Evolutionary conservation across 2,797 vertebrate species (phyloP).

Genomic region (Siniperca obscura): DNA sequence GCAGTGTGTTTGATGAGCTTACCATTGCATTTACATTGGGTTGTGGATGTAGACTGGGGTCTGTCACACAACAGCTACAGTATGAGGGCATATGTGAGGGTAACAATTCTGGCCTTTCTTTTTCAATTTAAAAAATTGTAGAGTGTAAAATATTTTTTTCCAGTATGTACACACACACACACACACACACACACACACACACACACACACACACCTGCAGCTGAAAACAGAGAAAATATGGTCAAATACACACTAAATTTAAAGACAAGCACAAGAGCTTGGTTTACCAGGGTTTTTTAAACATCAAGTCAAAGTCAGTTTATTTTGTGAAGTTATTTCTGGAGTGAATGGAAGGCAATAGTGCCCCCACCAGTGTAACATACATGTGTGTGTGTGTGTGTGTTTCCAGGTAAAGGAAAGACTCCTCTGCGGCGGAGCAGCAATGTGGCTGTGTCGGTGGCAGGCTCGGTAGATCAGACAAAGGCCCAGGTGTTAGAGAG

Average conservation of each 20-base stretch:
- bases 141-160: not conserved
- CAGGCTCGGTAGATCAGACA: not conserved
- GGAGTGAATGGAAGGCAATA: not conserved
- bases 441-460: slow-evolving; percentile 1
- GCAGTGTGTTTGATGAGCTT: slow-evolving; percentile 34
- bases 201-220: no score
- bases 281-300: no score
- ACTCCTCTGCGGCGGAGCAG: slow-evolving; percentile 89
- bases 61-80: not conserved
- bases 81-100: not conserved
- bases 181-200: no score
- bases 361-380: not conserved
- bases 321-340: not conserved
- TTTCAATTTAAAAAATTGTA: not conserved
- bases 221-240: not conserved
- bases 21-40: not conserved
- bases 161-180: no score
- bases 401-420: slow-evolving; percentile 93
- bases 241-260: not conserved
- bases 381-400: slow-evolving; percentile 6
- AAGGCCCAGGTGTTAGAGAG: slow-evolving; percentile 80
- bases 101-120: not conserved
- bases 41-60: not conserved
- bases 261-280: not conserved
- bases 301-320: not conserved